Base-by-base conservation (phyloP, 2,113 vertebrate genomes). In the Colossoma macropomum region DNA sequence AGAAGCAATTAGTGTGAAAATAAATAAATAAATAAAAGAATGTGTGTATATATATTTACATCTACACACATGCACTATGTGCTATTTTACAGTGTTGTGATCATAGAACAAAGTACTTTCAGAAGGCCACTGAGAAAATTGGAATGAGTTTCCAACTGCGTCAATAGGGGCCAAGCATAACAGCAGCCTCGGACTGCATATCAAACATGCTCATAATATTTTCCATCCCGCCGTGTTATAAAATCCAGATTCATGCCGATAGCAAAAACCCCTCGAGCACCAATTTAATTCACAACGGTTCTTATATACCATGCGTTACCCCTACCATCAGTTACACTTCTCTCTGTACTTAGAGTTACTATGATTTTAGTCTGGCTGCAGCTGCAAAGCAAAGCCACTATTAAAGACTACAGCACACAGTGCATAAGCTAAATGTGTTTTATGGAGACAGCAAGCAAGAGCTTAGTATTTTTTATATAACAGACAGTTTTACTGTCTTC, bases 251-350 rank as follows among this genome's bases (percentile, higher is more conserved):
- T 79, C 70, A 79, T 75, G 62, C 28, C 6, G 32, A 38, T 30
- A 75, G 50, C 75, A 38, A 38, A 72, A 82, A 69, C 48, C 50
- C 62, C 52, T 45, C 21, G 41, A 82, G 75, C 48, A 60, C 54
- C 72, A 56, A 54, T 66, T 79, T 84, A 87, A 85, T 85, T 89
- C 84, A 84, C 76, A 54, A 32, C 52, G 62, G 86, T 19, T 65
- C 45, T 60, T 83, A 80, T 73, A 60, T 38, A 17, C 54, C 48
- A 25, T 23, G 28, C 72, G 75, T 68, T 41, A 79, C 74, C 34
- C 9, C 41, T 11, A 45, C 9, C 65, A 73, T 34, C 8, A 41
- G 63, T 65, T 34, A 63, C 68, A 63, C 4, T 48, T 54, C 68
- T 54, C 68, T 79, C 77, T 85, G 66, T 69, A 85, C 84, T 76